phyloP scores from a whole-genome alignment of 1,140 invertebrate species.

The Drosophila albomicans region DNA sequence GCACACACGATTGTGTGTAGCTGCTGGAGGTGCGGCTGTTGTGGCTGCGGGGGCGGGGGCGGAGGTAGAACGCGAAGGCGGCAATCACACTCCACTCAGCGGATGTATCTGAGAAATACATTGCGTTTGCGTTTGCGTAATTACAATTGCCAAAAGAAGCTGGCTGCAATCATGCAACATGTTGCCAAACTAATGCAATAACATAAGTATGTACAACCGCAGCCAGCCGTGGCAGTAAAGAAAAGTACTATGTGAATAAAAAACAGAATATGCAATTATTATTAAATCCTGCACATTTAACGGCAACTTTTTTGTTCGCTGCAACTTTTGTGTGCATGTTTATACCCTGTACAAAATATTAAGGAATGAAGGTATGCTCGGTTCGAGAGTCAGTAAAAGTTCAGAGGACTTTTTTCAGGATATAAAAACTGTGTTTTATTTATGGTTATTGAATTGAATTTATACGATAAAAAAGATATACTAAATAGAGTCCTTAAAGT shows the following conservation, averaged over 20 bases:
- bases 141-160: constrained; percentile 39
- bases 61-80: no score
- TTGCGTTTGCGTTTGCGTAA: constrained; percentile 37
- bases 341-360: constrained; percentile 6
- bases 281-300: constrained; percentile 41
- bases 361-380: neutral
- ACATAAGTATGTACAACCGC: constrained; percentile 4
- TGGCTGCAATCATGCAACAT: constrained; percentile 48
- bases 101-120: constrained; percentile 17
- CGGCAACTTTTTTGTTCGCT: constrained; percentile 33
- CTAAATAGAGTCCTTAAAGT: no score
- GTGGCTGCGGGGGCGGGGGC: constrained; percentile 5
- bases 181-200: constrained; percentile 46
- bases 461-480: no score
- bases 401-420: no score
- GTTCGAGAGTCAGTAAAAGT: neutral
- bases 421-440: no score
- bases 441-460: no score
- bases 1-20: constrained; percentile 13
- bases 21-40: constrained; percentile 24
- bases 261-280: constrained; percentile 55
- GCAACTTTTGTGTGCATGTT: constrained; percentile 26
- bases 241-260: neutral
- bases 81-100: neutral
- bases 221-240: constrained; percentile 4